Evolutionary conservation across 2,797 vertebrate genomes (phyloP), one percentile per base, ranked within the genome.

Genomic region (Pogoniulus pusillus): DNA sequence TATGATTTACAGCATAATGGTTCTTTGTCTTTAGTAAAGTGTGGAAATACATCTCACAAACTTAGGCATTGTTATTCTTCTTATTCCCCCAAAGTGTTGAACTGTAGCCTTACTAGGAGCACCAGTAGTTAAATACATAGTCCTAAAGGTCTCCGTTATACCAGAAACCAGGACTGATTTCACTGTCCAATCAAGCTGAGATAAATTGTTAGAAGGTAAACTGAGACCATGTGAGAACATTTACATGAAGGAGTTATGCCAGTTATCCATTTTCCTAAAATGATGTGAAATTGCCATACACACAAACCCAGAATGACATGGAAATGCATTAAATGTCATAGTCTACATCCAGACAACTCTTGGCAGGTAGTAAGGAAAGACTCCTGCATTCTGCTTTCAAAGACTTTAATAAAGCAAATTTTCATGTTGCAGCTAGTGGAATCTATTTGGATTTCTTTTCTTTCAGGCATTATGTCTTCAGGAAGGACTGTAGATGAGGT

Each of bases 401-500:
- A 65, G 49, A 71, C 23, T 75, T 82, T 51, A 74, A 83, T 49
- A 84, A 91, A 81, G 51, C 26, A 82, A 78, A 65, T 73, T n/a
- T 91, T 91, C 75, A 24, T 69, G 70, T 43, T 62, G 19, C 51
- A 74, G 7, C 55, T 85, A 43, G 37, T 77, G 32, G 68, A 82
- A 82, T 59, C 82, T 70, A 47, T 60, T 70, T 73, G 30, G 30
- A 39, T 66, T 63, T 92, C 17, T 86, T 89, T 76, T 73, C 49
- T 90, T 94, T 86, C 19, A 55, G 39, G 35, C 54, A 73, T 86
- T 60, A 22, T 20, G 13, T 90, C 37, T 91, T 93, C 70, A 45
- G 78, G 79, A 96, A 87, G 65, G 55, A 89, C 32, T 23, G 30
- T 59, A 87, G 93, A 86, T n/a, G 70, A 74, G 53, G 32, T 45